Evolutionary conservation across 2,113 vertebrate genomes (phyloP).

Genomic region (Pica pica): DNA sequence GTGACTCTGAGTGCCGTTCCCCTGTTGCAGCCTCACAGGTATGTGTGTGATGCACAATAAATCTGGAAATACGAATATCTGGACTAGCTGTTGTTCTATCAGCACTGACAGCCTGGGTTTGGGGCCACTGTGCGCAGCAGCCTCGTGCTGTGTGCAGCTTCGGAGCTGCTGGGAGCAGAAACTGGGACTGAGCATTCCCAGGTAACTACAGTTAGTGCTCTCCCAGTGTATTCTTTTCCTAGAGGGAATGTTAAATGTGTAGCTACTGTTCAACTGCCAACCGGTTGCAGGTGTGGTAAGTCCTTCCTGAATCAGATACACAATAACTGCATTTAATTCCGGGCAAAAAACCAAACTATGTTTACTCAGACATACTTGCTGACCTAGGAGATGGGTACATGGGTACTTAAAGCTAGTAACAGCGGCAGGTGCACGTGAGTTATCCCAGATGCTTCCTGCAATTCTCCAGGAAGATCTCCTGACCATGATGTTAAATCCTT

Average conservation of each 20-base stretch:
- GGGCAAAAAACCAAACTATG: rapidly evolving
- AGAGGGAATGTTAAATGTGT: neutral
- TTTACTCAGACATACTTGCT: neutral
- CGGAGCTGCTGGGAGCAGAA: neutral
- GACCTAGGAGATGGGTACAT: neutral
- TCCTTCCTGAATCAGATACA: neutral
- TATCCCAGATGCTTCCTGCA: neutral
- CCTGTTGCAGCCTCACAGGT: neutral
- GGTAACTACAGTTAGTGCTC: neutral
- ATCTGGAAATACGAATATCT: neutral
- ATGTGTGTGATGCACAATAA: neutral
- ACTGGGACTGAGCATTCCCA: neutral
- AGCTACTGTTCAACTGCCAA: neutral
- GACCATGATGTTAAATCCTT: neutral
- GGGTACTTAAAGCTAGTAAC: neutral
- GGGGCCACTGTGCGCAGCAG: neutral
- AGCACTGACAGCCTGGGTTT: neutral
- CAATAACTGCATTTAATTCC: neutral
- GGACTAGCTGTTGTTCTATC: neutral
- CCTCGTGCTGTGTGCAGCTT: neutral
- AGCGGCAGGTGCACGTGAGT: neutral
- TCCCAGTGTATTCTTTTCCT: neutral
- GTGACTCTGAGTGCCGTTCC: neutral
- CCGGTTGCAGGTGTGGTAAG: neutral
- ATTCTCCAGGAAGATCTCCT: neutral